Conservation (phyloP, 2,888 invertebrate species). For the Dilophus febrilis region DNA sequence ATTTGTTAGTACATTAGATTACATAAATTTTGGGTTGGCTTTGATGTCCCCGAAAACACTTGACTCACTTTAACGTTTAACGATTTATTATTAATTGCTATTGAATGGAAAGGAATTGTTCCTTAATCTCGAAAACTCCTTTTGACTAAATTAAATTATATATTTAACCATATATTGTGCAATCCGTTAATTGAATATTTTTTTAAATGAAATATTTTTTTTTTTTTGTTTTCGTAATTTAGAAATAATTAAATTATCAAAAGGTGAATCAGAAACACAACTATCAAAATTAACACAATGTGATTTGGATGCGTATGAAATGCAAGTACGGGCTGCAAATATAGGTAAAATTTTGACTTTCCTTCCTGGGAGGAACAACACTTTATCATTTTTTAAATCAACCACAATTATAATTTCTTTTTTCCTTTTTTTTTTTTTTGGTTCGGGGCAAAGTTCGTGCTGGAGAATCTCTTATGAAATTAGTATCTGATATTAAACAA, state of each 20-base stretch:
- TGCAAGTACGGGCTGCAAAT: slow-evolving; percentile 92
- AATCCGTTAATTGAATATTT: no score
- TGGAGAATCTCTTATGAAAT: slow-evolving; percentile 90
- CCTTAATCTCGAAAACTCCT: no score
- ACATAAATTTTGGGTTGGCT: no score
- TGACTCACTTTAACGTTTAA: no score
- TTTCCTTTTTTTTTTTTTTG: background rate
- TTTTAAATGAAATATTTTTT: no score
- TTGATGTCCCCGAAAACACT: no score
- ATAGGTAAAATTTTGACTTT: slow-evolving; percentile 50
- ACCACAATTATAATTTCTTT: slow-evolving; percentile 1
- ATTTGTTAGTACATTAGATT: no score
- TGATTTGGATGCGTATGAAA: slow-evolving; percentile 90
- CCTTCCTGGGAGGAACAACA: no score
- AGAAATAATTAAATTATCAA: slow-evolving; percentile 80
- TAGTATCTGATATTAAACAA: slow-evolving; percentile 95
- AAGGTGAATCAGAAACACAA: slow-evolving; percentile 82
- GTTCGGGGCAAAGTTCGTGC: slow-evolving; percentile 56
- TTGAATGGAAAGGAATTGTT: no score
- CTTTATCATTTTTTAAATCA: background rate
- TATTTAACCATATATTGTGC: no score
- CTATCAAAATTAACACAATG: slow-evolving; percentile 79
- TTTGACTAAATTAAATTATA: no score
- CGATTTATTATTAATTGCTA: no score
- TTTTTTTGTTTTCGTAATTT: slow-evolving; percentile 23